Base-by-base conservation (phyloP, 2,888 invertebrate species). In the Cremastobaeus sp. region DNA sequence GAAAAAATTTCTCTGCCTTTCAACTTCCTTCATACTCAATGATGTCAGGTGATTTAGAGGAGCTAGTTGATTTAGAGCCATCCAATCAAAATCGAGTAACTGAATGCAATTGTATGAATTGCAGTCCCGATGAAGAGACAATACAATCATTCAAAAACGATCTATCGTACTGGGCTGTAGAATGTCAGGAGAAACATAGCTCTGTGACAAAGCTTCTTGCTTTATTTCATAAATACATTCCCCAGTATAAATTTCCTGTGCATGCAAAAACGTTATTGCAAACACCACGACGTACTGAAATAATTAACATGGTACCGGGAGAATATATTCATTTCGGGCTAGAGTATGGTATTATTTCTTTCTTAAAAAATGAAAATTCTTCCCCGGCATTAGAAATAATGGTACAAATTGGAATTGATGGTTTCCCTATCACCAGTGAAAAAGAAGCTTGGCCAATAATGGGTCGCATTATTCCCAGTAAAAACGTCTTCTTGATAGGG, bases 361-460 rank as follows among this genome's bases (percentile, higher is more conserved):
- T 8, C 20, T 41, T 41, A 18, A 11, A 32, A 32, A 41, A 41
- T 41, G 3, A 4, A 20, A 4, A 18, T 14, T 14, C 3, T 37
- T n/a, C n/a, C n/a, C n/a, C n/a, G n/a, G 9, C n/a, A 3, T 3
- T 3, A 32, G 11, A 32, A n/a, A 32, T 32, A 32, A 6, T 3
- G 4, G 11, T 32, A 32, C 34, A 32, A 32, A 32, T 32, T 32
- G 34, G 34, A 6, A 47, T 47, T 47, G 47, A 47, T 17, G 47
- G 47, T 1, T 47, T 47, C 12, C 32, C 47, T 1, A 30, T 30
- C 1, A 47, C 47, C 1, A 17, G 17, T 3, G 47, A 47, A 17
- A 32, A 15, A 17, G 47, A 47, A 47, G 30, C 17, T 3, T 47
- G 47, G 47, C 30, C 32, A 30, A 47, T 47, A 2, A 47, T 47